Evolutionary conservation across 2,888 invertebrate species (phyloP).

Genomic region (Adineta ricciae): DNA sequence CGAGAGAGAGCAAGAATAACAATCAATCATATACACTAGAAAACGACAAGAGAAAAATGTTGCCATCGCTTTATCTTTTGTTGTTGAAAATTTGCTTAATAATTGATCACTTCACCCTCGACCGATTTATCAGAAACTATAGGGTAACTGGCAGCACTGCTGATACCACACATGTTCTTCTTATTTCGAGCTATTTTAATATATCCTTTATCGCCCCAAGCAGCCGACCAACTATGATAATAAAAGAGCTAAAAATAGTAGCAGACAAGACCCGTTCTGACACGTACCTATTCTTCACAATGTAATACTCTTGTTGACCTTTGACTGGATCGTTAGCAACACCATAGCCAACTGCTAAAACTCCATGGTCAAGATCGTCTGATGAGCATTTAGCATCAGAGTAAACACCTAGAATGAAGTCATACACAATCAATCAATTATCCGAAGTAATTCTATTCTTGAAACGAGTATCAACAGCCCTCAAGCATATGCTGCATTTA

Average conservation of each 20-base stretch:
- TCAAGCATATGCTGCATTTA: not conserved
- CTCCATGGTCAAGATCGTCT: conserved; percentile 26
- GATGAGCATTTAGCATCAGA: conserved; percentile 23
- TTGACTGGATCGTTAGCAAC: conserved; percentile 26
- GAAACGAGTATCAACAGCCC: too few relatives aligned
- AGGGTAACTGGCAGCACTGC: not conserved
- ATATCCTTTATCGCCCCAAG: conserved; percentile 6
- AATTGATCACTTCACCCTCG: not conserved
- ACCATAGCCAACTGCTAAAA: conserved; percentile 31
- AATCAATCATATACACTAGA: not conserved
- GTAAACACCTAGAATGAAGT: conserved; percentile 19
- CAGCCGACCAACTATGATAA: not conserved
- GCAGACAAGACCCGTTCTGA: too few relatives aligned
- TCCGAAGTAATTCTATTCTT: too few relatives aligned
- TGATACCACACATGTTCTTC: conserved; percentile 16
- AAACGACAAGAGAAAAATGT: not conserved
- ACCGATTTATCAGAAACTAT: not conserved
- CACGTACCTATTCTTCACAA: conserved; percentile 29
- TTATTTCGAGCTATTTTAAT: conserved; percentile 11
- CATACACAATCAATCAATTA: too few relatives aligned
- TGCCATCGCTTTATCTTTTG: too few relatives aligned
- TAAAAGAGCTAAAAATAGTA: not conserved
- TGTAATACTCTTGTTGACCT: conserved; percentile 27
- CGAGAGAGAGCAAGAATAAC: not conserved
- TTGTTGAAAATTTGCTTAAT: not conserved